Percentiles rank a stretch among this genome's conserved stretches.
Evolutionary conservation across 2,113 vertebrate genomes (phyloP).

Genomic region (Bucco capensis): DNA sequence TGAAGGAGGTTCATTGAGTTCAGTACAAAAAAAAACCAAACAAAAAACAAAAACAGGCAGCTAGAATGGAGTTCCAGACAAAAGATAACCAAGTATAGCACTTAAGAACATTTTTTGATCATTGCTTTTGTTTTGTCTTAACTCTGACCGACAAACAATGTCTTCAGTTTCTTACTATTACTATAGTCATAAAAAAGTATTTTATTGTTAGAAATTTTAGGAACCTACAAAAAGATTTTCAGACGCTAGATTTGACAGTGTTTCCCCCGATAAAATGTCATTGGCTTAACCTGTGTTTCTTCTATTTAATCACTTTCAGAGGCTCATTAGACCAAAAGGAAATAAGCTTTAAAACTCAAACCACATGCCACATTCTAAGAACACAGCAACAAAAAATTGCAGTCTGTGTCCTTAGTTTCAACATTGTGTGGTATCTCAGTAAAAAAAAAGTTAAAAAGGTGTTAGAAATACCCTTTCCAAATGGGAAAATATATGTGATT

Average conservation of each 20-base stretch:
- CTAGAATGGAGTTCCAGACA: background rate
- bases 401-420: background rate
- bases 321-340: constrained; percentile 60
- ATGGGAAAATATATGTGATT: constrained; percentile 4
- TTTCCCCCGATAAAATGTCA: constrained; percentile 60
- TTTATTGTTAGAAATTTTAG: constrained; percentile 2
- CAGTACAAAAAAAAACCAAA: too few relatives aligned
- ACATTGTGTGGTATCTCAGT: background rate
- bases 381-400: background rate
- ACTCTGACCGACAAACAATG: background rate
- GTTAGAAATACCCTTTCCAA: constrained; percentile 18
- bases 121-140: background rate
- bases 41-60: background rate
- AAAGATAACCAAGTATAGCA: background rate
- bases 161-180: background rate
- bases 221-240: background rate
- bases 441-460: constrained; percentile 12
- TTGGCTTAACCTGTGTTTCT: constrained; percentile 51
- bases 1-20: background rate
- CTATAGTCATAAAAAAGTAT: background rate
- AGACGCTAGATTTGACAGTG: background rate
- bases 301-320: constrained; percentile 68
- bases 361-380: constrained; percentile 57
- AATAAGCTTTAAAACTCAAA: constrained; percentile 71
- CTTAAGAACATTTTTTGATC: background rate